Percentiles rank a stretch among this genome's conserved stretches.
These are phyloP conservation scores for Polydrusus cervinus DNA, from an alignment of 2,888 invertebrate species.

Conservation along the genomic window DNA sequence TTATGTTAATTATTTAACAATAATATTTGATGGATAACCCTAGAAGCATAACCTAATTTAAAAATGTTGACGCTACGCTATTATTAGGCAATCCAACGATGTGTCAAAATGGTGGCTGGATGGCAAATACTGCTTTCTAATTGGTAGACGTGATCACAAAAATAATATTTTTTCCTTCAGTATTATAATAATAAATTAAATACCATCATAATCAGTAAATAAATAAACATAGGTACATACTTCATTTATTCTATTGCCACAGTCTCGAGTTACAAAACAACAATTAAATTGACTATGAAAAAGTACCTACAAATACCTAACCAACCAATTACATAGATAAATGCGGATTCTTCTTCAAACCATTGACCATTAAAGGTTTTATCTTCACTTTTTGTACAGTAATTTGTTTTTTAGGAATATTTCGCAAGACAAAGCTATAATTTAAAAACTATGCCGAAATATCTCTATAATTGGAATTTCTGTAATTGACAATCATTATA, in stretches of 20 bases:
- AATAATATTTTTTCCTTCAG: too few species aligned
- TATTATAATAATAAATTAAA: too few species aligned
- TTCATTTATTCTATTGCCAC: neutral
- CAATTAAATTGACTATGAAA: conserved; percentile 18
- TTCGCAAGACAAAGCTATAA: neutral
- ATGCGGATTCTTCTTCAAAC: conserved; percentile 19
- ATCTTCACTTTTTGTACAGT: neutral
- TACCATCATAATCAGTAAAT: neutral
- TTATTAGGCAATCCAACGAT: too few species aligned
- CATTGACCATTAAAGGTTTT: conserved; percentile 23
- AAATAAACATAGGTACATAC: neutral
- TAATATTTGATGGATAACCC: too few species aligned
- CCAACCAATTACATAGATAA: conserved; percentile 26
- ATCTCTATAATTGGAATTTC: neutral
- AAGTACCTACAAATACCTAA: conserved; percentile 9
- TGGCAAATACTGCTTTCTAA: too few species aligned
- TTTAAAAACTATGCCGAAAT: conserved; percentile 7
- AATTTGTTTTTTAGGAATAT: conserved; percentile 15
- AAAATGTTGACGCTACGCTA: too few species aligned
- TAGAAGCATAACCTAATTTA: too few species aligned
- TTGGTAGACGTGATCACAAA: too few species aligned
- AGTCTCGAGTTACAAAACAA: conserved; percentile 3
- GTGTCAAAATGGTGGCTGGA: too few species aligned
- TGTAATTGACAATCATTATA: neutral
- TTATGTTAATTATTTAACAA: too few species aligned